phyloP scores from a whole-genome alignment of 1,140 invertebrate species.

The Bombus huntii region DNA sequence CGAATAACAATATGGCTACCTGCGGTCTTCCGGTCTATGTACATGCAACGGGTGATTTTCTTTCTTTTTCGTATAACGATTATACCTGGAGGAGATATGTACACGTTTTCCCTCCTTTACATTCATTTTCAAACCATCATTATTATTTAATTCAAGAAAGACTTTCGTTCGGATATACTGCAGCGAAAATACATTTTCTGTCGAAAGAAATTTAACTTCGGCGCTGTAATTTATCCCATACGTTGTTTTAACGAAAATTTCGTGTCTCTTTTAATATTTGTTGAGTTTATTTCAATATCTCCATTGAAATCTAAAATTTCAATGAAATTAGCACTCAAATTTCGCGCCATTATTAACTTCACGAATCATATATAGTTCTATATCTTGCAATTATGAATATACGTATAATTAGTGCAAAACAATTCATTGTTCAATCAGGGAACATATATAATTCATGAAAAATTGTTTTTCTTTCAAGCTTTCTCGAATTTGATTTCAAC shows the following conservation, averaged over 20 bases:
- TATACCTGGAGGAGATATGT: background rate
- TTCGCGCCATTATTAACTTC: background rate
- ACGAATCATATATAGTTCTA: background rate
- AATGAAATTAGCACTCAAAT: no score
- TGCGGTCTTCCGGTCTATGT: slow-evolving; percentile 44
- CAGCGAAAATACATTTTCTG: background rate
- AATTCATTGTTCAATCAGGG: background rate
- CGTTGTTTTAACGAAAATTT: background rate
- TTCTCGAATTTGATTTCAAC: background rate
- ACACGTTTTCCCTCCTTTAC: background rate
- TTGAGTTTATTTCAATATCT: background rate
- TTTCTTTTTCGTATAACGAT: slow-evolving; percentile 1
- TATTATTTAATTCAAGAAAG: background rate
- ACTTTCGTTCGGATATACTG: background rate
- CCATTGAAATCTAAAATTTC: background rate
- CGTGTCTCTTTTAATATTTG: background rate
- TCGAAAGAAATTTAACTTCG: background rate
- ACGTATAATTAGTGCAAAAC: background rate
- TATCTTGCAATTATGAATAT: background rate
- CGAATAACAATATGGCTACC: slow-evolving; percentile 48
- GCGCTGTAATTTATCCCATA: background rate
- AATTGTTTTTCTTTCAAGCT: background rate
- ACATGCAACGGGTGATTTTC: slow-evolving; percentile 36
- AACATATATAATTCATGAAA: slow-evolving; percentile 2
- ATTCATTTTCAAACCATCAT: background rate